Evolutionary conservation across 2,797 vertebrate species (phyloP), one percentile per base, ranked within the genome.

Genomic region (Coregonus sp.): DNA sequence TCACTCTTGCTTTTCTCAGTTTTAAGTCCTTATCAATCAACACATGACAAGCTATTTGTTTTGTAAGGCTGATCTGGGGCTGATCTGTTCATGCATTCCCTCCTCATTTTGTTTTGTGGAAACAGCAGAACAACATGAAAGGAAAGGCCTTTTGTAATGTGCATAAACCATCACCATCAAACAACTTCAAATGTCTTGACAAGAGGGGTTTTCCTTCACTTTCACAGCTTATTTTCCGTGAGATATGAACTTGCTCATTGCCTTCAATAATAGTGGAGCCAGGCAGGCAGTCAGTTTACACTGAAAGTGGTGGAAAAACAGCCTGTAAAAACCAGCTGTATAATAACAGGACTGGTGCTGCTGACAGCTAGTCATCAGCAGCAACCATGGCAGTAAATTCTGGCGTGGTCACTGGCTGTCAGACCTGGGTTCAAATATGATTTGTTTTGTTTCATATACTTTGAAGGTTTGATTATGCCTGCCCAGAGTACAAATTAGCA

Each of bases 321-420:
- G 50, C 35, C 14, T 4, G 68, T 59, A 4, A 51, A 76, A 56
- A 14, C 6, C 54, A n/a, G 18, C 77, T 35, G 68, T 37, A 5
- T 71, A 84, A 85, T 73, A 35, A 85, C 79, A 85, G 67, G 67
- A 37, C 50, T 52, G 50, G 31, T 37, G 29, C 4, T 20, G 40
- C 47, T 69, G 69, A 77, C 78, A 78, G 50, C 31, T 78, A 59
- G 52, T 9, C 31, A 71, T 78, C 61, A 81, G 70, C 72, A 78
- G 50, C 65, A 73, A 75, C 40, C 40, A 33, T 52, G 56, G 61
- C 40, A 69, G 47, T 16, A 68, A 66, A 66, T 67, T 71, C n/a
- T 56, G 50, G 70, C 50, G 68, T 75, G 33, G 20, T 78, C 33
- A 40, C 80, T 75, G 73, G 47, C 29, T 80, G 18, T 50, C 16